Conservation (phyloP, 2,888 invertebrate genomes). For the Nemotelus pantherinus region DNA sequence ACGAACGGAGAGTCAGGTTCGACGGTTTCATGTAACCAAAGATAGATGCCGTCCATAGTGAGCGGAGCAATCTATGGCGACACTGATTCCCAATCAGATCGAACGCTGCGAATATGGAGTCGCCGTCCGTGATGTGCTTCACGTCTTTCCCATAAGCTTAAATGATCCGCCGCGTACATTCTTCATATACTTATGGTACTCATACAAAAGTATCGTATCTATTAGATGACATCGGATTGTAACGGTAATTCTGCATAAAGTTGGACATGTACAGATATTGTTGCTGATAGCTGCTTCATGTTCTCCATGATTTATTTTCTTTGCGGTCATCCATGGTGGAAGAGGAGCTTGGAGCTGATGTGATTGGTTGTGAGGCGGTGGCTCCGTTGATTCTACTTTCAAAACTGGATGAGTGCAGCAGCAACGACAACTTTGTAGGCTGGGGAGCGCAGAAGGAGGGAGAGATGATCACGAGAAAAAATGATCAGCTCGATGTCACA, state of each 20-base stretch:
- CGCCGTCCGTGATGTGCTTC: constrained; percentile 16
- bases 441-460: neutral
- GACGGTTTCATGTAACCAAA: neutral
- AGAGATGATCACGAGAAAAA: constrained; percentile 43
- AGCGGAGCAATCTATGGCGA: constrained; percentile 37
- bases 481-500: neutral
- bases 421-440: too few relatives aligned
- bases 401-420: neutral
- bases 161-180: neutral
- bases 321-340: constrained; percentile 1
- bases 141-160: constrained; percentile 15
- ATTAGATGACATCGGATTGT: constrained; percentile 22
- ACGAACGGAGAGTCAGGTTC: neutral
- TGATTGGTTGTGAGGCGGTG: constrained; percentile 21
- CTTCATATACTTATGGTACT: constrained; percentile 2
- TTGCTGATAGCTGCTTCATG: constrained; percentile 10
- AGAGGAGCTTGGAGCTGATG: neutral
- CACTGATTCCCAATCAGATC: constrained; percentile 48
- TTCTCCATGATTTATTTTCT: constrained; percentile 25
- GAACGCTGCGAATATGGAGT: constrained; percentile 30
- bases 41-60: constrained; percentile 32
- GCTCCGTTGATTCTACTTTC: neutral
- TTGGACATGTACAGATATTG: constrained; percentile 19
- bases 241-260: constrained; percentile 20
- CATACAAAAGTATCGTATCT: constrained; percentile 14